phyloP scores from a whole-genome alignment of 2,113 vertebrate genomes.

The Anthoscopus minutus region DNA sequence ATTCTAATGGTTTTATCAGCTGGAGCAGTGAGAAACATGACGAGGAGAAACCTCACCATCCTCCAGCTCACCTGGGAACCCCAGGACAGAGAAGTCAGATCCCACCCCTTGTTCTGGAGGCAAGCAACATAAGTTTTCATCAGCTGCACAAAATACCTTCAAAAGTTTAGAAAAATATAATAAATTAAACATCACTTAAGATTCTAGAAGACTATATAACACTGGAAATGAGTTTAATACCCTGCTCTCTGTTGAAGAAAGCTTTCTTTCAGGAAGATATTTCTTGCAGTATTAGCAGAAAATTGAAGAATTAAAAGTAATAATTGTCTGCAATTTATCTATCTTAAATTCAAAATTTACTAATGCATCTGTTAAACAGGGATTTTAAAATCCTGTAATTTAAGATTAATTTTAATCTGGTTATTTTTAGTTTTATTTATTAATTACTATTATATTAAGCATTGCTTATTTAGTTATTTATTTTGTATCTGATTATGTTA shows the following conservation, averaged over 20 bases:
- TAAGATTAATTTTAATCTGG: background rate
- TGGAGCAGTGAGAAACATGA: background rate
- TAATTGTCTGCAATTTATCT: background rate
- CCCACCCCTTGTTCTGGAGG: background rate
- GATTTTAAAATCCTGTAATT: background rate
- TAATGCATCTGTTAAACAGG: background rate
- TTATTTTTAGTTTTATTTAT: background rate
- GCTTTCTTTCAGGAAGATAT: background rate
- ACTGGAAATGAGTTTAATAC: background rate
- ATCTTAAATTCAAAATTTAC: background rate
- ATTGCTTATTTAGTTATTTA: background rate
- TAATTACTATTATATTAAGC: background rate
- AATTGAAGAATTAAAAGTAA: background rate
- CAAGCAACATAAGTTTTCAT: background rate
- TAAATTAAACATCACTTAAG: background rate
- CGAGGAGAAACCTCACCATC: background rate
- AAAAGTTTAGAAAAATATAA: background rate
- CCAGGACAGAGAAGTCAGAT: background rate
- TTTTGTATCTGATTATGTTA: background rate
- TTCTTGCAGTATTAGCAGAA: background rate
- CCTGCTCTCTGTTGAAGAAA: background rate
- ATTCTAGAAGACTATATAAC: background rate
- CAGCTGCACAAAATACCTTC: background rate
- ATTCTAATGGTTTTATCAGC: background rate
- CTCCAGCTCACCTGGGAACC: background rate